Evolutionary conservation across 2,888 invertebrate species (phyloP), one percentile per base, ranked within the genome.

Genomic region (Ormyrus nitidulus): DNA sequence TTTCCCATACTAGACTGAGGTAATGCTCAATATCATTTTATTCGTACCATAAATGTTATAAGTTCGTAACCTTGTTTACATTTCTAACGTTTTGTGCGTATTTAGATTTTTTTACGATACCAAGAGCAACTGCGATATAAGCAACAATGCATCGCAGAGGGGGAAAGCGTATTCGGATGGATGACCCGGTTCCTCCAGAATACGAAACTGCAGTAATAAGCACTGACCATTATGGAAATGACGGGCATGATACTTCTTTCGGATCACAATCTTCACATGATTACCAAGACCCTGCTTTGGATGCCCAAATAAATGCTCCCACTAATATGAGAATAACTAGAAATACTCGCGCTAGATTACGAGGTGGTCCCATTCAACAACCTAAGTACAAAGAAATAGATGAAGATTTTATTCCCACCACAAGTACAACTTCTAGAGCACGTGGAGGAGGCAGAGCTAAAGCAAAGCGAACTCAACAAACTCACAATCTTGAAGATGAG

Each of bases 91-190:
- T 19, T 68, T 34, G 7, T 53, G 44, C 7, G n/a, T 51, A 34
- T 54, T 19, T 19, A 51, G 51, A 8, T 19, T 19, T 59, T 34
- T 34, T 62, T 62, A 49, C 8, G 34, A 34, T 34, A 4, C 11
- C 5, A 6, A 56, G 10, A 11, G 56, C 49, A 34, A 61, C 19
- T 34, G 51, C n/a, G 59, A 56, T 34, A 72, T 73, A 68, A 58
- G 64, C 62, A 78, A 81, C 51, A 74, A 92, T 91, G 86, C 96
- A 97, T 95, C 96, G 96, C 83, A 92, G 95, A 81, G 96, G 96
- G 87, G 97, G 97, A 85, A 97, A 97, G 92, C 93, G 97, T 84
- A 97, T 97, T 88, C 95, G 97, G 83, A 96, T 97, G 96, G 97
- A 97, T 91, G 96, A 96, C 91, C 96, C 96, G 80, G 92, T 92